Evolutionary conservation across 2,113 vertebrate species (phyloP), one percentile per base, ranked within the genome.

Genomic region (Salvelinus sp.): DNA sequence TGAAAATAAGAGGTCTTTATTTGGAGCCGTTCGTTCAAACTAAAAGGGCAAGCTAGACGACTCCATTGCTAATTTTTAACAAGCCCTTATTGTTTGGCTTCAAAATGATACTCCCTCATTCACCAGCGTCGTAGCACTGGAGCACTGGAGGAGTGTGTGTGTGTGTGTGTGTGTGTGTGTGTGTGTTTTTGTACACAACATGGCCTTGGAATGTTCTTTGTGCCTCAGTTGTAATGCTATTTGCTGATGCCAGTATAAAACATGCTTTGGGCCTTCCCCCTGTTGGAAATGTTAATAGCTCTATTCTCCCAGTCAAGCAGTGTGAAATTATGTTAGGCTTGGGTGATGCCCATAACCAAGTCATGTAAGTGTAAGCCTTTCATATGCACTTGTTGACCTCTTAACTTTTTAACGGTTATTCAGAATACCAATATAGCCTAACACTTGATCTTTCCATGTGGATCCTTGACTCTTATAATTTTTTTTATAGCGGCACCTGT

Each of bases 21-120:
- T 23, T 63, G 60, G 63, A 27, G 63, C 22, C 7, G 20, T 6
- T 22, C 38, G 10, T n/a, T 54, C 3, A 20, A 28, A 71, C 48
- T 58, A 47, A 47, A 50, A 22, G 18, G 47, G 48, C 69, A 23
- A 69, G 67, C 18, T 6, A n/a, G 33, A 69, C 67, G 2, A 69
- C 67, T 69, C 63, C 22, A 18, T 69, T 9, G 33, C 33, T 33
- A 9, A 47, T 69, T 44, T 69, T 69, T 47, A 69, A 69, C 67
- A 69, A 69, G 67, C 33, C 30, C 33, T 38, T n/a, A 69, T 69
- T 69, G 67, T 69, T 28, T 25, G 13, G 33, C 65, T 14, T n/a
- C 6, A 6, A 16, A 30, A 69, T 10, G 20, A 44, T 69, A 47
- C 67, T 47, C 30, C n/a, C 4, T 44, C 67, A 69, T 22, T 13